Evolutionary conservation across 2,113 vertebrate genomes (phyloP), one percentile per base, ranked within the genome.

Genomic region (Junco hyemalis): DNA sequence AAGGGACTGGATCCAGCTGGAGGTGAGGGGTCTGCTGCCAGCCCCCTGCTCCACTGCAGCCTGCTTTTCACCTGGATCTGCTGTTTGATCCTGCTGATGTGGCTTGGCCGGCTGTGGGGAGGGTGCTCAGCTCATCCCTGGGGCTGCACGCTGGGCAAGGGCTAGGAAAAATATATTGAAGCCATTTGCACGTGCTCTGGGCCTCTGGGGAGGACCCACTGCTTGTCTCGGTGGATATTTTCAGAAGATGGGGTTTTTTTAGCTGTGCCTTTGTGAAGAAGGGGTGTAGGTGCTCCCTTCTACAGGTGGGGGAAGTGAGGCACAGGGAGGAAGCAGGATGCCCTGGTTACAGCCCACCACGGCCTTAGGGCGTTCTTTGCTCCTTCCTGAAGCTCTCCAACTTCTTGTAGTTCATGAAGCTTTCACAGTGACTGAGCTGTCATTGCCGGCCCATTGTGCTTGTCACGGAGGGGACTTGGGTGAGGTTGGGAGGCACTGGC

Each of bases 381-480:
- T 56, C 35, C 42, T 56, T 88, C 12, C 42, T 3, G 13, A 22
- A 63, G 38, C 14, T 0, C 9, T 17, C 57, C 17, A 72, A 95
- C 65, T 96, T 93, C 8, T 2, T 3, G 23, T 4, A 3, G 3
- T 19, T 48, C 6, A 0, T 14, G 33, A n/a, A 5, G 65, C 25
- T 64, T 66, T 51, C 1, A 0, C 35, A 4, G 54, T 0, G 29
- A 2, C 47, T 1, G 17, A 57, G 85, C 76, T 25, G 68, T 20
- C 2, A 1, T 28, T 8, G 26, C 42, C 1, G 2, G 22, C 20
- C 47, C 5, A 18, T 2, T 11, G 44, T 8, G 35, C 22, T 38
- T 12, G 8, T n/a, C 24, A 0, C 0, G 13, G 24, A 2, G 57
- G 45, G 17, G 26, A 4, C 21, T 5, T 2, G 66, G 15, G 5